Evolutionary conservation across 2,888 invertebrate species (phyloP).

Genomic region (Heteropelma amictum): DNA sequence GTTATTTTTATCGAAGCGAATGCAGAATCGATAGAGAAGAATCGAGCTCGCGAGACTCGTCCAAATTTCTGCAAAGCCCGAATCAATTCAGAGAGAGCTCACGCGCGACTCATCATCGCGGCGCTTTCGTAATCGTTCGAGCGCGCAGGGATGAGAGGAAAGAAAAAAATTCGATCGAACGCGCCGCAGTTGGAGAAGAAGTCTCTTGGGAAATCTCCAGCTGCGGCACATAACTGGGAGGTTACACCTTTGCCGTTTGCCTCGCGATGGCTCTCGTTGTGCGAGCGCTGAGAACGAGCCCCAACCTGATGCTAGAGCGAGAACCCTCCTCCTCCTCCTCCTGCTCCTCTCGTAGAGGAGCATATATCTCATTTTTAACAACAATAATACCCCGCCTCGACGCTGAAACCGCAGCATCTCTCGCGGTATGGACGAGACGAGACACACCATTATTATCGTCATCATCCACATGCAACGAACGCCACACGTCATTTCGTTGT

Average conservation of each 20-base stretch:
- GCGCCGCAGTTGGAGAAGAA: slow-evolving; percentile 8
- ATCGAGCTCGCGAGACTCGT: too few relatives aligned
- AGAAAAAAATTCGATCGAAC: slow-evolving; percentile 17
- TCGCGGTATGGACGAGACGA: slow-evolving; percentile 2
- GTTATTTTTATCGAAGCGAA: too few relatives aligned
- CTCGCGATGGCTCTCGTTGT: slow-evolving; percentile 38
- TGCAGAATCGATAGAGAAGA: too few relatives aligned
- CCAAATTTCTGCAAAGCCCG: too few relatives aligned
- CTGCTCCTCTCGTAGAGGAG: slow-evolving; percentile 15
- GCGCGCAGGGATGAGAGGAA: background rate
- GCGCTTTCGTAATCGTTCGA: background rate
- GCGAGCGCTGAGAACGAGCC: slow-evolving; percentile 35
- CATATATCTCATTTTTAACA: slow-evolving; percentile 33
- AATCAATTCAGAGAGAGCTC: too few relatives aligned
- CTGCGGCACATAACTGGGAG: slow-evolving; percentile 66
- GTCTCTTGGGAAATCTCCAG: slow-evolving; percentile 62
- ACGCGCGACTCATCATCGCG: background rate
- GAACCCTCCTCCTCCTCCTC: too few relatives aligned
- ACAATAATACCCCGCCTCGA: slow-evolving; percentile 58
- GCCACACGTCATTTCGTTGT: slow-evolving; percentile 35
- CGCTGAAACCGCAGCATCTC: slow-evolving; percentile 23
- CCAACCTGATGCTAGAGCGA: too few relatives aligned
- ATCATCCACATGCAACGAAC: slow-evolving; percentile 56
- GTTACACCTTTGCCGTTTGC: slow-evolving; percentile 59
- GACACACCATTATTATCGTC: slow-evolving; percentile 50